These are phyloP conservation scores for Pseudotriccus pelzelni DNA, from an alignment of 2,797 vertebrate genomes.

Conservation along the genomic window DNA sequence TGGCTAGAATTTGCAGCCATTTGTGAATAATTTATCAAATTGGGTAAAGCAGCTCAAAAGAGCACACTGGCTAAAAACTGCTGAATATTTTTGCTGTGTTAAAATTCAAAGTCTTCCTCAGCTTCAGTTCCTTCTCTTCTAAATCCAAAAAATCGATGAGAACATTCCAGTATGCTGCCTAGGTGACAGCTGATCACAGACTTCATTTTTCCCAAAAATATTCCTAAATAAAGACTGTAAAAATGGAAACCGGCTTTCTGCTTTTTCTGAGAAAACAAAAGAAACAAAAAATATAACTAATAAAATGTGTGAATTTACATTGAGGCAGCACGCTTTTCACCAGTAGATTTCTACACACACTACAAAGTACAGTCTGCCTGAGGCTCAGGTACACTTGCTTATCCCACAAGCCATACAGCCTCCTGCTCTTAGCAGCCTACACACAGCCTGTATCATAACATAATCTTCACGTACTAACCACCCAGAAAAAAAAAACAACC, in stretches of 20 bases:
- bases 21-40: constrained; percentile 73
- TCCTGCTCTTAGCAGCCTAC: neutral
- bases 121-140: neutral
- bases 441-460: neutral
- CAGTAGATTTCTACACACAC: neutral
- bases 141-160: neutral
- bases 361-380: neutral
- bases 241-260: neutral
- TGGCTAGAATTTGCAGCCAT: constrained; percentile 58
- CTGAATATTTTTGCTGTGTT: constrained; percentile 6
- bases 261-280: neutral
- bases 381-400: neutral
- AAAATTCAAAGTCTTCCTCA: neutral
- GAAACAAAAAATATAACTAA: neutral
- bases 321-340: neutral
- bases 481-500: neutral
- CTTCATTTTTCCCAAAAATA: neutral
- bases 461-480: neutral
- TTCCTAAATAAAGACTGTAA: neutral
- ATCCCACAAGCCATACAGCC: neutral
- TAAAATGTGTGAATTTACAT: accelerated
- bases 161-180: neutral
- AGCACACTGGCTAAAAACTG: constrained; percentile 31
- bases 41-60: constrained; percentile 43
- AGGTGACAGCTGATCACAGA: neutral